Base-by-base conservation (phyloP, 1,140 invertebrate species). In the Diorhabda elongata region DNA sequence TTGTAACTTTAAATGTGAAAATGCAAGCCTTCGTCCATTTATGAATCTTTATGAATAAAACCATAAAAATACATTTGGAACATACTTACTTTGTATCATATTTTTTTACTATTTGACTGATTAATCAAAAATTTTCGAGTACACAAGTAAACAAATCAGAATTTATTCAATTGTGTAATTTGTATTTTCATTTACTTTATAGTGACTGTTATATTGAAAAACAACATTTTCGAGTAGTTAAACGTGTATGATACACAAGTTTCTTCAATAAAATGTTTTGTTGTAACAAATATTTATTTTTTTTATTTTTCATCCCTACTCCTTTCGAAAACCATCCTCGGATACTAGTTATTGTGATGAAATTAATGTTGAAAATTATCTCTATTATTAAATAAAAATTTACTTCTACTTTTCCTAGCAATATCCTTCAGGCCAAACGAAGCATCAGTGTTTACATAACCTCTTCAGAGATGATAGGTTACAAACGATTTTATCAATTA, bases 181-280 rank as follows among this genome's bases (percentile, higher is more conserved):
- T n/a, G 43, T 52, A 45, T 26, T 42, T 43, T 52, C 45, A 41
- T 9, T 11, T 52, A 26, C 26, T 26, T 26, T 26, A 26, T 26
- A 26, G 26, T 26, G 26, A 26, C 26, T 26, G 26, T 26, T 26
- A 26, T 26, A 26, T 26, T 26, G 26, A 47, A 64, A 64, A 41
- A 64, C 43, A 45, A 56, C 43, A 66, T 66, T 26, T 66, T 66
- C 57, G 43, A 66, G 65, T 66, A 66, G 65, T 66, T 66, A 60
- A 66, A 66, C 45, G 65, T 66, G 65, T 66, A 66, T 60, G 44
- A 60, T 66, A 66, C 65, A 60, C 64, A 63, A 9, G 7, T 63
- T 63, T 56, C 43, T 60, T 60, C 65, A 66, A 66, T 66, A 66
- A 66, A 66, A 66, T 66, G 65, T 66, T 66, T 66, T 67, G 65